Evolutionary conservation across 2,888 invertebrate species (phyloP), one percentile per base, ranked within the genome.

Genomic region (Monopis laevigella): DNA sequence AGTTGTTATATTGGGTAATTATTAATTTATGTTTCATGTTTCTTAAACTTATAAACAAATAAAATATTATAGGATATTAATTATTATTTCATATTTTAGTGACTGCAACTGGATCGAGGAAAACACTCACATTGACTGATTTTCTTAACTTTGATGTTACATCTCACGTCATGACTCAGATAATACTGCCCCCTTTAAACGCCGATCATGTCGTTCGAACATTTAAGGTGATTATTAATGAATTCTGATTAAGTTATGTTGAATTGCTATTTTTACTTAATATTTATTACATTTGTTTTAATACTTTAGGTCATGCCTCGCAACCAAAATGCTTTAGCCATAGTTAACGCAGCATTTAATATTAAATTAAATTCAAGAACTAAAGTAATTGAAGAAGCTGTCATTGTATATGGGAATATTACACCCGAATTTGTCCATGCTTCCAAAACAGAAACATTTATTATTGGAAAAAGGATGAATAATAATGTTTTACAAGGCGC

Each of bases 311-410:
- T 16, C 12, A 88, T 88, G 84, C 86, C 89, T 0, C 74, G 90
- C 48, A 85, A 86, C 27, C 89, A 89, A 66, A 90, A 90, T 56
- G 86, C 91, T 0, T 84, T 90, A 53, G 90, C 91, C 0, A 87
- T 88, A 44, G 88, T 92, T 0, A 91, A 91, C 55, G 88, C 88
- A 2, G 90, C 86, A 0, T 90, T 90, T 51, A 69, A 87, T 0
- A 55, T 89, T n/a, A 80, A 86, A 56, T 45, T 87, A 3, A 59
- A 81, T 35, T 51, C 57, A 43, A 48, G 67, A 38, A 56, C 75
- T 42, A 53, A 54, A 2, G 43, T 48, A 2, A 55, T 65, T 38
- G 55, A 55, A 45, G 51, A 46, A 2, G 86, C 87, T 0, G 72
- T 67, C 6, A 83, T 91, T 19, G 86, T 88, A 1, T 89, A 82